A percentile compares a stretch with the other conserved stretches of the same genome.
phyloP scores from a whole-genome alignment of 1,140 invertebrate species.

The Lordiphosa clarofinis region DNA sequence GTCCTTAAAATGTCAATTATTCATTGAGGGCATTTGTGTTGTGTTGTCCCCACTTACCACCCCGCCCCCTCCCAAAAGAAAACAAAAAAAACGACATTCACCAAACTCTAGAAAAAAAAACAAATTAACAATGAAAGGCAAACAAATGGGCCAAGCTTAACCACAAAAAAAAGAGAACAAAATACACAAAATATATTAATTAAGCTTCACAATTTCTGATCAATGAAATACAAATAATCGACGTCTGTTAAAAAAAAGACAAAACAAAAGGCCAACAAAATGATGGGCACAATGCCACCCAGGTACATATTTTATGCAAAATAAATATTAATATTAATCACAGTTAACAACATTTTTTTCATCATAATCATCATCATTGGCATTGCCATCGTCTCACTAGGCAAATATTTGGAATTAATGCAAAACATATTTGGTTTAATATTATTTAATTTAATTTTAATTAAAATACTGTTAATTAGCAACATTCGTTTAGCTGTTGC shows the following conservation, averaged over 20 bases:
- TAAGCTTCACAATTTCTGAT: constrained; percentile 39
- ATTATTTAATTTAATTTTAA: constrained; percentile 31
- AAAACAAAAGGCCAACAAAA: constrained; percentile 56
- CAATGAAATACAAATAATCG: constrained; percentile 25
- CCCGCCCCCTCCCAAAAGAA: constrained; percentile 24
- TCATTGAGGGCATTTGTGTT: constrained; percentile 70
- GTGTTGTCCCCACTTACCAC: constrained; percentile 47
- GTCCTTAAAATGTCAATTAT: constrained; percentile 78
- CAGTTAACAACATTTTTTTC: constrained; percentile 41
- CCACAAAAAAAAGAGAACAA: constrained; percentile 27
- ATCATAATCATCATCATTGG: constrained; percentile 1
- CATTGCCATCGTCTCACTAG: constrained; percentile 10
- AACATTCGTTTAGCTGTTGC: constrained; percentile 38
- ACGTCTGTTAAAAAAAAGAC: constrained; percentile 13
- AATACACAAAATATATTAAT: constrained; percentile 44
- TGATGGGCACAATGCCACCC: constrained; percentile 80
- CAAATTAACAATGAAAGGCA: constrained; percentile 28
- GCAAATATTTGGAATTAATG: constrained; percentile 11
- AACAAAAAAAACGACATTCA: constrained; percentile 70
- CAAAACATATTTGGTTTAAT: constrained; percentile 7
- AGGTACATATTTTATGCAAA: constrained; percentile 72
- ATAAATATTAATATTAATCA: constrained; percentile 51
- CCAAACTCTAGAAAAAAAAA: constrained; percentile 62
- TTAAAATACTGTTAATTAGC: constrained; percentile 70
- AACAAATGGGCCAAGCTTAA: constrained; percentile 15